Evolutionary conservation across 2,113 vertebrate species (phyloP), one percentile per base, ranked within the genome.

Genomic region (Mus spicilegus): DNA sequence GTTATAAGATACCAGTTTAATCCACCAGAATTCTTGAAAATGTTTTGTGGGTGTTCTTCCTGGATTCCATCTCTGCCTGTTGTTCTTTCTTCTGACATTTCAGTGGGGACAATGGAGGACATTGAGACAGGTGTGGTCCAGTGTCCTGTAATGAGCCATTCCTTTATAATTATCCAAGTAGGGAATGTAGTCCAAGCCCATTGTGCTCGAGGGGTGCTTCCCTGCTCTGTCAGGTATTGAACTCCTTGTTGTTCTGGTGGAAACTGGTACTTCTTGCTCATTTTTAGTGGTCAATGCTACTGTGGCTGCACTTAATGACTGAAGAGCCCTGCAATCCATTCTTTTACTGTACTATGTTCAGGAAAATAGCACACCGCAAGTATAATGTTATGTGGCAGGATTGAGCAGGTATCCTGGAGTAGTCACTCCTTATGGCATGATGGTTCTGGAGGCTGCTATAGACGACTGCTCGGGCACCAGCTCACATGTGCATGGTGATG

Each of bases 21-120:
- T 26, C 92, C 3, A 3, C 54, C 11, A 14, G 28, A 61, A 7
- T 4, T 75, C 46, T 69, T 26, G 2, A 12, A 3, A 36, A 13
- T 2, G 4, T 26, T 33, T 20, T 10, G 30, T 28, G n/a, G 0
- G 0, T n/a, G 0, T 42, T n/a, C 3, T 36, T 67, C 6, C 9
- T 42, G 1, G 1, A 5, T 20, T 30, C 10, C 4, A 11, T 19
- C 49, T 88, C 42, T 88, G 65, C 14, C 75, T 11, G 0, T 17
- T n/a, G 11, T 42, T 30, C 0, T 28, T 56, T 36, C 61, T 61
- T 17, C 58, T 56, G 42, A 20, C 9, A 0, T 30, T 70, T 75
- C 49, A 20, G 2, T 42, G 36, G 26, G 12, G 4, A 36, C 51
- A 17, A 7, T 2, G 7, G 76, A 39, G 63, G 46, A 22, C 6